These are phyloP conservation scores for Phataginus tetradactyla DNA, from an alignment of 2,797 vertebrate species.

Conservation along the genomic window DNA sequence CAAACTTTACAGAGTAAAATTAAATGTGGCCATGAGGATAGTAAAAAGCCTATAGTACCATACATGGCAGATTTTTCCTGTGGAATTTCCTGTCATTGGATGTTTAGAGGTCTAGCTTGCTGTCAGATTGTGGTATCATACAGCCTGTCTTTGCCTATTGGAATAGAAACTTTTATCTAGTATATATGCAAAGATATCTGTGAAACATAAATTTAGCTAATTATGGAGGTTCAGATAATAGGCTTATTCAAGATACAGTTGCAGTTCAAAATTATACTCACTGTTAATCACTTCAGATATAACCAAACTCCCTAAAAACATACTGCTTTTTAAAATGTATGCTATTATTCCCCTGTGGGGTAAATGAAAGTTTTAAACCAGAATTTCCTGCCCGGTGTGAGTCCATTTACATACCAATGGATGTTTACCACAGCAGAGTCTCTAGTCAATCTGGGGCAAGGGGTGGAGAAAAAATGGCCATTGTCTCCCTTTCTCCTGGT, in stretches of 20 bases:
- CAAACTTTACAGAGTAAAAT: constrained; percentile 9
- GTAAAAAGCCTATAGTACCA: neutral
- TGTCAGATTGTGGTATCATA: neutral
- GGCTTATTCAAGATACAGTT: neutral
- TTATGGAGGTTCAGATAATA: neutral
- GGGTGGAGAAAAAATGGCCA: too few species aligned
- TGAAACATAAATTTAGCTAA: neutral
- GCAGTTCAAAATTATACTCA: neutral
- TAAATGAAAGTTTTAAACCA: too few species aligned
- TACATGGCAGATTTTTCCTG: neutral
- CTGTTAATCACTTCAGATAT: neutral
- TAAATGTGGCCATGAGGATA: neutral
- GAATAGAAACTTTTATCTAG: neutral
- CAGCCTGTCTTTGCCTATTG: neutral
- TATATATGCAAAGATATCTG: neutral
- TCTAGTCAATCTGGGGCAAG: too few species aligned
- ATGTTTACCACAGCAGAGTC: too few species aligned
- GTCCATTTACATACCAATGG: too few species aligned
- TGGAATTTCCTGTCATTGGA: neutral
- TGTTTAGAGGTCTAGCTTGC: neutral
- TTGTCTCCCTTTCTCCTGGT: too few species aligned
- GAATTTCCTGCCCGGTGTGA: too few species aligned
- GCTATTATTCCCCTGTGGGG: neutral
- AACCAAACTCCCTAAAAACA: neutral
- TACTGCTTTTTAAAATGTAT: neutral